phyloP scores from a whole-genome alignment of 2,113 vertebrate genomes.

The Terrapene triunguis region DNA sequence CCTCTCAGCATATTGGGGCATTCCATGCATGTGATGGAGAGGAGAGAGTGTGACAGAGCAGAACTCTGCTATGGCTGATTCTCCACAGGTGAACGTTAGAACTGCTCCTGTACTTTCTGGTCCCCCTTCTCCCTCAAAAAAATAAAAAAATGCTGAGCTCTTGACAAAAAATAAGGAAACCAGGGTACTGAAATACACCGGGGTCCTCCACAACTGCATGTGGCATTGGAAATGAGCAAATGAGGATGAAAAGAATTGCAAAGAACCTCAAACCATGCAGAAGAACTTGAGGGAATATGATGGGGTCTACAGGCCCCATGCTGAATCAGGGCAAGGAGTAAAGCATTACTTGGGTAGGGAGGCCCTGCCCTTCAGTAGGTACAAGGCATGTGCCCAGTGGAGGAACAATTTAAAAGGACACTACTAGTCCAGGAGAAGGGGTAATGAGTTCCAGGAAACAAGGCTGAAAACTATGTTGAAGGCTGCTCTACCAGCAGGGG shows the following conservation, averaged over 20 bases:
- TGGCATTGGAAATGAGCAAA: neutral
- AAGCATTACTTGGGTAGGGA: no score
- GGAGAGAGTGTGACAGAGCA: neutral
- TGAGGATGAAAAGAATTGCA: neutral
- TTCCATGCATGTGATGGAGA: neutral
- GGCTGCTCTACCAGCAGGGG: no score
- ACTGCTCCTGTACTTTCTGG: neutral
- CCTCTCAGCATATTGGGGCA: no score
- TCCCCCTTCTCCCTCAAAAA: neutral
- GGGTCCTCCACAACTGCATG: neutral
- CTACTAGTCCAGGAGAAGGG: no score
- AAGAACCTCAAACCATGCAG: neutral
- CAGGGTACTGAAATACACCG: neutral
- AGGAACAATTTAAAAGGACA: no score
- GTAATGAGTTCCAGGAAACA: no score
- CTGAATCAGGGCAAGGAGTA: no score
- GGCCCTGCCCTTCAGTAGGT: no score
- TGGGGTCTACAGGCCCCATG: no score
- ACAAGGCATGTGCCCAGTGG: no score
- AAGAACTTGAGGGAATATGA: neutral
- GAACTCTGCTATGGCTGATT: neutral
- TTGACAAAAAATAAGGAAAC: rapidly evolving
- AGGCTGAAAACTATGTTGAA: no score
- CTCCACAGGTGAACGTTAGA: neutral
- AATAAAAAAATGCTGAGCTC: neutral